phyloP scores from a whole-genome alignment of 2,888 invertebrate genomes.

The Macropis europaea region DNA sequence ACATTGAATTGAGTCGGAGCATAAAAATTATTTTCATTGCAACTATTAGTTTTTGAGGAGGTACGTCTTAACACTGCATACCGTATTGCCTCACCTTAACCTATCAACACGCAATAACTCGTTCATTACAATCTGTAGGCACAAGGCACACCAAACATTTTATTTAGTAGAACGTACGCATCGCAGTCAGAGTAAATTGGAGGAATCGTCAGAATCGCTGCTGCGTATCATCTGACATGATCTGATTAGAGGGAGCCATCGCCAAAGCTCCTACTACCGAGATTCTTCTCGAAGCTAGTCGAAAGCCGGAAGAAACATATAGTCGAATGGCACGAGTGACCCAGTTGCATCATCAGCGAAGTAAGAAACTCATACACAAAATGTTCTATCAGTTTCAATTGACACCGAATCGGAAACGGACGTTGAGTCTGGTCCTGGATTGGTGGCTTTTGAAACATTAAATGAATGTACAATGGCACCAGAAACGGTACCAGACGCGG shows the following conservation, averaged over 20 bases:
- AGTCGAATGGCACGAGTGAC: constrained; percentile 10
- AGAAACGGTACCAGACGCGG: constrained; percentile 1
- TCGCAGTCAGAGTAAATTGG: not conserved
- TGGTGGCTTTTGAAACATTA: constrained; percentile 28
- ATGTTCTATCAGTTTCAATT: constrained; percentile 49
- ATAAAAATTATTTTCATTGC: too few relatives aligned
- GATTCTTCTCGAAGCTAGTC: not conserved
- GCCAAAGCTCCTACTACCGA: too few relatives aligned
- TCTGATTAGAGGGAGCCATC: not conserved
- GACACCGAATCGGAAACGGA: constrained; percentile 32
- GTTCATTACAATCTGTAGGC: too few relatives aligned
- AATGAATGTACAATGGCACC: constrained; percentile 51
- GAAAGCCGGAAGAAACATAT: constrained; percentile 8
- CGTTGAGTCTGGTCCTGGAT: constrained; percentile 34
- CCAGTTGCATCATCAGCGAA: constrained; percentile 14
- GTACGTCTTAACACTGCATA: too few relatives aligned
- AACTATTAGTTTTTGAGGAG: too few relatives aligned
- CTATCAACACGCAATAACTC: too few relatives aligned
- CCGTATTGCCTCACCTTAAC: too few relatives aligned
- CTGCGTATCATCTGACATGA: not conserved
- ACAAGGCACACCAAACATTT: too few relatives aligned
- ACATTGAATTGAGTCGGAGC: too few relatives aligned
- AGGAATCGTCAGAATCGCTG: not conserved
- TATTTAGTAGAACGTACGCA: too few relatives aligned
- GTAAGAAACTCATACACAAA: constrained; percentile 32